Percentiles rank a stretch among this genome's conserved stretches.
phyloP scores from a whole-genome alignment of 2,888 invertebrate species.

The Cacoxenus indagator region DNA sequence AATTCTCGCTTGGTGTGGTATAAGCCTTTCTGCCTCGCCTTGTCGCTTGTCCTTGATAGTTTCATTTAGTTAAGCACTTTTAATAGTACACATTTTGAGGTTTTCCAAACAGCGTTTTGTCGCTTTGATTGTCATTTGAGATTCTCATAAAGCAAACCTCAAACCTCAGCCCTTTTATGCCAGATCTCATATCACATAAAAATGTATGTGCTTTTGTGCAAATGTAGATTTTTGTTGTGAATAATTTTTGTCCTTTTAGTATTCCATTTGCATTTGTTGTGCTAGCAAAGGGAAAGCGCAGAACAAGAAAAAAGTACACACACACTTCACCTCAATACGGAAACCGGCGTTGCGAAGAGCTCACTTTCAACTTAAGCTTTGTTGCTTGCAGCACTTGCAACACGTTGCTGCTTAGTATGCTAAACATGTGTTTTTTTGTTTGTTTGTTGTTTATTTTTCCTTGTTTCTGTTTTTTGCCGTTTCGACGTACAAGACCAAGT shows the following conservation, averaged over 20 bases:
- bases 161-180: not conserved
- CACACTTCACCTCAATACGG: slow-evolving; percentile 18
- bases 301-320: no score
- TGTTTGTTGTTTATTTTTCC: no score
- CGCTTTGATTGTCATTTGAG: not conserved
- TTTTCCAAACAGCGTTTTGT: not conserved
- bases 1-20: no score
- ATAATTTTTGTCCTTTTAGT: not conserved
- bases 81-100: not conserved
- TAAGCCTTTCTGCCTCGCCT: no score
- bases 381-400: not conserved
- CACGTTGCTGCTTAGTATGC: not conserved
- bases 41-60: not conserved
- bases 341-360: not conserved
- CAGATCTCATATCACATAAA: not conserved
- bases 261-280: slow-evolving; percentile 11
- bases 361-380: not conserved
- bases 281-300: not conserved
- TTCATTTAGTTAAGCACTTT: not conserved
- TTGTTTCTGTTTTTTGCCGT: no score
- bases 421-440: not conserved
- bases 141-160: slow-evolving; percentile 1
- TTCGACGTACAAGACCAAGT: no score
- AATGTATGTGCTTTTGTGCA: slow-evolving; percentile 5
- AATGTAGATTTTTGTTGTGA: not conserved